Conservation (phyloP, 2,888 invertebrate genomes). For the Deroplatys truncata region DNA sequence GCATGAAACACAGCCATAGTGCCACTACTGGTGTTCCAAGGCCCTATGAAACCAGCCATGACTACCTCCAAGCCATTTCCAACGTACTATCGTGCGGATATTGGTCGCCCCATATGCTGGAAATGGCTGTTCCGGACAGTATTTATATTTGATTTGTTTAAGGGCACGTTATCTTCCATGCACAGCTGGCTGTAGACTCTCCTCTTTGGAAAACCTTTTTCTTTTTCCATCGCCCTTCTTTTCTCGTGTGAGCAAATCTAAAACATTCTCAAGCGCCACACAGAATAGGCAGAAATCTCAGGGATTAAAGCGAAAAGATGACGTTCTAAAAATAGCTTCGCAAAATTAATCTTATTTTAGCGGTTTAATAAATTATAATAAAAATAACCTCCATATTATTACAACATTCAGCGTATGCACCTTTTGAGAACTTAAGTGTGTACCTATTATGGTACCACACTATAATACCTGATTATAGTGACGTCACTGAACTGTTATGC, state of each 20-base stretch:
- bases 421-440: no score
- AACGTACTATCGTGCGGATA: neutral
- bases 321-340: no score
- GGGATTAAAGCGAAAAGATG: no score
- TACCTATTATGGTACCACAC: no score
- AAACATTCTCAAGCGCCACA: neutral
- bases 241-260: neutral
- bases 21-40: neutral
- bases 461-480: no score
- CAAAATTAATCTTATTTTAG: no score
- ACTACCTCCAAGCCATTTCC: neutral
- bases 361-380: no score
- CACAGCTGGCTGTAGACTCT: neutral
- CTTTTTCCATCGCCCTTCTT: neutral
- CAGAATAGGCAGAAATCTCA: no score
- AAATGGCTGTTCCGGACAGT: neutral
- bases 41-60: neutral
- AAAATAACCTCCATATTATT: no score
- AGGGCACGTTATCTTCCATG: neutral
- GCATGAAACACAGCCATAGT: neutral
- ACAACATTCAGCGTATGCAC: no score
- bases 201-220: neutral
- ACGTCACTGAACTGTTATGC: no score
- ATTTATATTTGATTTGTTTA: neutral
- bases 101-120: neutral